Evolutionary conservation across 2,888 invertebrate species (phyloP).

Genomic region (Odiellus spinosus): DNA sequence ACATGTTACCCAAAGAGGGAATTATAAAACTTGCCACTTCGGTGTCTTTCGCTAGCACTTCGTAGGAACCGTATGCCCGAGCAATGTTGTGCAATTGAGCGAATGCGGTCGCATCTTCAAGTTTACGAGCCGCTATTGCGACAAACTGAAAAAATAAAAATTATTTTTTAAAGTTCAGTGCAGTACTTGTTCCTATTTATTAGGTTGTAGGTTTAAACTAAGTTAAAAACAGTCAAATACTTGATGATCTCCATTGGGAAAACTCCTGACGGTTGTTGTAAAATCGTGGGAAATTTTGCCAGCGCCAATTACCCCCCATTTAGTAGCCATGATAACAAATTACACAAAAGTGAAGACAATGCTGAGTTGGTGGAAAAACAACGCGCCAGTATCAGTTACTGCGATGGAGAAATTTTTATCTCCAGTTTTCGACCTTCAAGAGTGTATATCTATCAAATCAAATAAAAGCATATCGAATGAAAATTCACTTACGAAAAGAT

Average conservation of each 20-base stretch:
- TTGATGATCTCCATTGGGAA: conserved; percentile 33
- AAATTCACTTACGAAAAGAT: too few species aligned
- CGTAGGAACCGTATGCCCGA: conserved; percentile 57
- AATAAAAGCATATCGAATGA: too few species aligned
- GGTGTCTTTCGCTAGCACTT: conserved; percentile 50
- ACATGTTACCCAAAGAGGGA: too few species aligned
- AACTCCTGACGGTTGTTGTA: conserved; percentile 47
- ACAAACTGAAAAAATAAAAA: conserved; percentile 33
- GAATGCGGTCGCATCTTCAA: conserved; percentile 56
- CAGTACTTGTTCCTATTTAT: too few species aligned
- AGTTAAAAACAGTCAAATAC: conserved; percentile 8
- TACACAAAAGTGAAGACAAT: too few species aligned
- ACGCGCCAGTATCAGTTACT: too few species aligned
- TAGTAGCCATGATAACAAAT: conserved; percentile 10
- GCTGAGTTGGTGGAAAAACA: too few species aligned
- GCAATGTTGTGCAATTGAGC: conserved; percentile 53
- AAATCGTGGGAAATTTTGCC: conserved; percentile 80
- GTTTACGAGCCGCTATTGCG: conserved; percentile 60
- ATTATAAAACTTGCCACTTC: conserved; percentile 43
- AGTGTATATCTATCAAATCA: too few species aligned
- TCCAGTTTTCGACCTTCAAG: too few species aligned
- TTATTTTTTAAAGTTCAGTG: background rate
- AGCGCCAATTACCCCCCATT: conserved; percentile 70
- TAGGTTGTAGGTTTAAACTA: too few species aligned
- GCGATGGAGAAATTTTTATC: too few species aligned